phyloP scores from a whole-genome alignment of 2,113 vertebrate species.

The Furnarius figulus region DNA sequence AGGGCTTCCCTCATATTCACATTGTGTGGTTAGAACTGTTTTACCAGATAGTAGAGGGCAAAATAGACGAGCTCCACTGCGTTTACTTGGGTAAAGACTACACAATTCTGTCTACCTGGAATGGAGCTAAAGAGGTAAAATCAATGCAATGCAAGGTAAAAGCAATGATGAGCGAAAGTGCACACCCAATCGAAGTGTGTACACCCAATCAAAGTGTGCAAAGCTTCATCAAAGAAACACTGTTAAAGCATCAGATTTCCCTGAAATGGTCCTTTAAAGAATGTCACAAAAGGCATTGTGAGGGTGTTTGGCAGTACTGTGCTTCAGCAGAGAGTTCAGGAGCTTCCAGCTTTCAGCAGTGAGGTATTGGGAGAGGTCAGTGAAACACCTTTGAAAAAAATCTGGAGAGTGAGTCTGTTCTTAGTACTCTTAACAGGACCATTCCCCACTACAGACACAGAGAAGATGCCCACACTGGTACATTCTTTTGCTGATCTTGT shows the following conservation, averaged over 20 bases:
- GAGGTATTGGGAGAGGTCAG: background rate
- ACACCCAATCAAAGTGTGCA: background rate
- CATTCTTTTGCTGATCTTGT: background rate
- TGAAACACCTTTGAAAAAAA: fast-evolving
- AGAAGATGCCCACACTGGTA: background rate
- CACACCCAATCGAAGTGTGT: fast-evolving
- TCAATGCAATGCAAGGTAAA: too few species aligned
- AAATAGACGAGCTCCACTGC: background rate
- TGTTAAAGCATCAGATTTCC: background rate
- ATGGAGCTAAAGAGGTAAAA: background rate
- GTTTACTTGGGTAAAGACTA: background rate
- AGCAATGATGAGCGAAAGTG: background rate
- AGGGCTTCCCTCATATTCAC: background rate
- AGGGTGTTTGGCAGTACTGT: background rate
- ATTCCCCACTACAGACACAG: background rate
- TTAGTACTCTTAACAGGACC: background rate
- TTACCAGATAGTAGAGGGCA: background rate
- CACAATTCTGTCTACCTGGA: background rate
- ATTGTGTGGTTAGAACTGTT: background rate
- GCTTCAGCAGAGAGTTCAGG: background rate
- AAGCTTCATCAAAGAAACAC: background rate
- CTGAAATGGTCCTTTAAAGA: background rate
- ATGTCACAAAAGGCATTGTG: background rate
- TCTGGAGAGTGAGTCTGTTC: background rate
- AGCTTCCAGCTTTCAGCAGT: background rate